phyloP scores from a whole-genome alignment of 1,140 invertebrate genomes.

The Diachasmimorpha longicaudata region DNA sequence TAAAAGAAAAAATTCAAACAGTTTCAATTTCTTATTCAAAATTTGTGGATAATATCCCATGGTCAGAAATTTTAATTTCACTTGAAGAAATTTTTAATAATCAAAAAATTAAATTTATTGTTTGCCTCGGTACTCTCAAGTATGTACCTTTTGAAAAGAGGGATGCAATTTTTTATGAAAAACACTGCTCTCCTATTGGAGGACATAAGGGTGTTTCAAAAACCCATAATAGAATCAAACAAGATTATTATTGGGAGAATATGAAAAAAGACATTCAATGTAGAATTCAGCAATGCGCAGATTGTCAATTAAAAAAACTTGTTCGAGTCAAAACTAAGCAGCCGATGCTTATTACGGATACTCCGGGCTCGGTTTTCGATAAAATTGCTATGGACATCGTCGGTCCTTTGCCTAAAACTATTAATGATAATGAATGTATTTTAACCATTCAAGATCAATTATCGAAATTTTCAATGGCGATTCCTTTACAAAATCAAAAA shows the following conservation, averaged over 20 bases:
- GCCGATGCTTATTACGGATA: neutral
- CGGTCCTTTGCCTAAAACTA: constrained; percentile 10
- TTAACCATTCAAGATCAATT: constrained; percentile 42
- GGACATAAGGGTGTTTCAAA: constrained; percentile 6
- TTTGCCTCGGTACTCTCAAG: neutral
- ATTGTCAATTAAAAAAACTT: constrained; percentile 5
- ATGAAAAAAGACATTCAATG: neutral
- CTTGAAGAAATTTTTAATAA: neutral
- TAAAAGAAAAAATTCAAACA: neutral
- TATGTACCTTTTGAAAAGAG: neutral
- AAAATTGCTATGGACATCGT: constrained; percentile 3
- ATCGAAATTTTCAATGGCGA: constrained; percentile 37
- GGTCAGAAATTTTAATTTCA: neutral
- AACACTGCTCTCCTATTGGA: neutral
- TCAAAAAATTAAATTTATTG: neutral
- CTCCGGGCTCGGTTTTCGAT: neutral
- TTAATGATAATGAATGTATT: constrained; percentile 36
- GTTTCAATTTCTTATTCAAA: constrained; percentile 10
- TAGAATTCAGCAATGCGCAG: neutral
- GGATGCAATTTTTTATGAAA: neutral
- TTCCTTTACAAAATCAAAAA: constrained; percentile 29
- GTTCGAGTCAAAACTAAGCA: neutral
- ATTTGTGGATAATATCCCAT: constrained; percentile 1
- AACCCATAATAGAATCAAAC: neutral
- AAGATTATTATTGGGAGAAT: neutral